Percentiles rank a stretch among this genome's conserved stretches.
Evolutionary conservation across 2,888 invertebrate genomes (phyloP).

Genomic region (Hemithea aestivaria): DNA sequence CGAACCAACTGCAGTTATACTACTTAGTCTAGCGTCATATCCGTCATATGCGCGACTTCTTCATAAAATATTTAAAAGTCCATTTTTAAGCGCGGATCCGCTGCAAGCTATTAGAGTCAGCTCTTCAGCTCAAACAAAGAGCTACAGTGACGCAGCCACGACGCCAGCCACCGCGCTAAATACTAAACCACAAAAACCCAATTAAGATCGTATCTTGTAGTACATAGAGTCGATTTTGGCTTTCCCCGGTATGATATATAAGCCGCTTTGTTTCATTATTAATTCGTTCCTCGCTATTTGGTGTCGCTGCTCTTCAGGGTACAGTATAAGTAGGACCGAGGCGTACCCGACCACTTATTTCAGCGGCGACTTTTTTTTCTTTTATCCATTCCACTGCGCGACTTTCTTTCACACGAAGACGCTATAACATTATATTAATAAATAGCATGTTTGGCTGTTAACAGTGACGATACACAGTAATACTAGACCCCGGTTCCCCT

Average conservation of each 20-base stretch:
- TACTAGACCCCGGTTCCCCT: too few relatives aligned
- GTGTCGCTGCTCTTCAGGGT: slow-evolving; percentile 69
- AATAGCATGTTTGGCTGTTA: too few relatives aligned
- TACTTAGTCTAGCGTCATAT: slow-evolving; percentile 22
- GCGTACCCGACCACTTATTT: slow-evolving; percentile 54
- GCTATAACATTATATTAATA: too few relatives aligned
- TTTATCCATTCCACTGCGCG: slow-evolving; percentile 18
- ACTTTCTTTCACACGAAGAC: slow-evolving; percentile 18
- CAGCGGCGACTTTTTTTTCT: slow-evolving; percentile 36
- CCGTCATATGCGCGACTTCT: slow-evolving; percentile 46
- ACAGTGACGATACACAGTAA: too few relatives aligned
- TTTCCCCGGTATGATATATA: slow-evolving; percentile 43
- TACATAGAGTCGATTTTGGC: slow-evolving; percentile 58
- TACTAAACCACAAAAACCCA: slow-evolving; percentile 48
- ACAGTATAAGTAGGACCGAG: slow-evolving; percentile 58
- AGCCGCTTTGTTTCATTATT: slow-evolving; percentile 67
- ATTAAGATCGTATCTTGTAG: slow-evolving; percentile 68
- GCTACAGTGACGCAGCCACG: slow-evolving; percentile 65
- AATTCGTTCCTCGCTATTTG: slow-evolving; percentile 73
- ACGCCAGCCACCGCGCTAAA: slow-evolving; percentile 54
- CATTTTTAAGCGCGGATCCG: slow-evolving; percentile 73
- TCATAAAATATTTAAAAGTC: slow-evolving; percentile 74
- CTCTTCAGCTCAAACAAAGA: slow-evolving; percentile 76
- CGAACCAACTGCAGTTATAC: too few relatives aligned
- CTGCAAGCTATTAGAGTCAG: slow-evolving; percentile 77